A percentile compares a stretch with the other conserved stretches of the same genome.
phyloP scores from a whole-genome alignment of 2,888 invertebrate genomes.

The Callimorpha dominula region DNA sequence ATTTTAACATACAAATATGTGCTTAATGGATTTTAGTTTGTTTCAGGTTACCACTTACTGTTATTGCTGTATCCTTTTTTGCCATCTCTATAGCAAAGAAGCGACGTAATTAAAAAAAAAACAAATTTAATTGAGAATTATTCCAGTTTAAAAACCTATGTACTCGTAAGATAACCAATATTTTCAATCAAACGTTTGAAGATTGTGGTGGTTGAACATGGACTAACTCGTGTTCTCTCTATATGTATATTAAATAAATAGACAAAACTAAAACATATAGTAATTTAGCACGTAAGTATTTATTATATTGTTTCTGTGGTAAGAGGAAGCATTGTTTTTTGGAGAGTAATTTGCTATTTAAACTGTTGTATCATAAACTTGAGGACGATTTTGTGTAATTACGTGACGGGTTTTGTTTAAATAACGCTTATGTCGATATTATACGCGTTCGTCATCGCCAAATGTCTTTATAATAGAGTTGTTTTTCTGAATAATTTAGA shows the following conservation, averaged over 20 bases:
- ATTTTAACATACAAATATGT: neutral
- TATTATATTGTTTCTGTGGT: constrained; percentile 12
- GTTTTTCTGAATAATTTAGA: constrained; percentile 68
- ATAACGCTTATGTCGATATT: constrained; percentile 62
- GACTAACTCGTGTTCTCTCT: too few relatives aligned
- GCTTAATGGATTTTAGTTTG: too few relatives aligned
- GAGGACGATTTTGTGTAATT: constrained; percentile 62
- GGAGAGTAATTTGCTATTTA: constrained; percentile 41
- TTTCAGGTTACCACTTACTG: too few relatives aligned
- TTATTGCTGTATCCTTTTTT: too few relatives aligned
- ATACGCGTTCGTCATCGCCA: constrained; percentile 67
- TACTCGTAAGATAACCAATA: too few relatives aligned
- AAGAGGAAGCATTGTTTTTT: constrained; percentile 33
- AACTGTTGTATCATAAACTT: constrained; percentile 38
- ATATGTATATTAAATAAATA: too few relatives aligned
- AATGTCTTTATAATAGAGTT: constrained; percentile 83
- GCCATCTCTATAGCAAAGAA: too few relatives aligned
- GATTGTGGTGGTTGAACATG: too few relatives aligned
- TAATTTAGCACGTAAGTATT: neutral
- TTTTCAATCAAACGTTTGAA: too few relatives aligned
- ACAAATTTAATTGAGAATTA: too few relatives aligned
- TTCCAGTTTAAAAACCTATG: too few relatives aligned
- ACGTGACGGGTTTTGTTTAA: constrained; percentile 61
- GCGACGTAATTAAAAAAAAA: too few relatives aligned
- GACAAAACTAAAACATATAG: neutral